Evolutionary conservation across 2,797 vertebrate genomes (phyloP).

Genomic region (Psittacula derbiana): DNA sequence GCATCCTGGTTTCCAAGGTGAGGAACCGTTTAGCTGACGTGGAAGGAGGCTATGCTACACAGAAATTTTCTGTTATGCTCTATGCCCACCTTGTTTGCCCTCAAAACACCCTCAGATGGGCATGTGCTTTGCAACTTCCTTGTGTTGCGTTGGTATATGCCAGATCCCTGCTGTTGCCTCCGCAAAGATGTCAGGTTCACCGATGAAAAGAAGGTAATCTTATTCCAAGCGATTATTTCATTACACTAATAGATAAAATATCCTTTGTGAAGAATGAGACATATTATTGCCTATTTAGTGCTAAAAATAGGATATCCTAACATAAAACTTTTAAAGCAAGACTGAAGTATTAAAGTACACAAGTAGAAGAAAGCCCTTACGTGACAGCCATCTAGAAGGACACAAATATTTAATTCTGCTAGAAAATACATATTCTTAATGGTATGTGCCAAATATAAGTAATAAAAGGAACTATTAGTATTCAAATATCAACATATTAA

Average conservation of each 20-base stretch:
- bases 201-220: neutral
- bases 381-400: neutral
- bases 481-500: neutral
- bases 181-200: neutral
- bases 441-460: neutral
- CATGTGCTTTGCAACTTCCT: neutral
- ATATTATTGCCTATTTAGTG: conserved; percentile 44
- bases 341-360: conserved; percentile 17
- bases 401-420: neutral
- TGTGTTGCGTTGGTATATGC: rapidly evolving
- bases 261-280: conserved; percentile 21
- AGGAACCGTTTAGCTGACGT: neutral
- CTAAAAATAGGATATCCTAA: conserved; percentile 13
- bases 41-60: neutral
- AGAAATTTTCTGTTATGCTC: neutral
- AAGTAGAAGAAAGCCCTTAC: neutral
- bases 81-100: neutral
- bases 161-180: neutral
- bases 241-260: conserved; percentile 23
- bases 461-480: neutral
- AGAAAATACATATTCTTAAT: neutral
- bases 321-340: conserved; percentile 30
- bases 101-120: rapidly evolving
- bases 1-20: neutral
- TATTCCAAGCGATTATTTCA: conserved; percentile 4